These are phyloP conservation scores for Desmophyllum pertusum DNA, from an alignment of 92 coral and sea anemone genomes.

Conservation along the genomic window DNA sequence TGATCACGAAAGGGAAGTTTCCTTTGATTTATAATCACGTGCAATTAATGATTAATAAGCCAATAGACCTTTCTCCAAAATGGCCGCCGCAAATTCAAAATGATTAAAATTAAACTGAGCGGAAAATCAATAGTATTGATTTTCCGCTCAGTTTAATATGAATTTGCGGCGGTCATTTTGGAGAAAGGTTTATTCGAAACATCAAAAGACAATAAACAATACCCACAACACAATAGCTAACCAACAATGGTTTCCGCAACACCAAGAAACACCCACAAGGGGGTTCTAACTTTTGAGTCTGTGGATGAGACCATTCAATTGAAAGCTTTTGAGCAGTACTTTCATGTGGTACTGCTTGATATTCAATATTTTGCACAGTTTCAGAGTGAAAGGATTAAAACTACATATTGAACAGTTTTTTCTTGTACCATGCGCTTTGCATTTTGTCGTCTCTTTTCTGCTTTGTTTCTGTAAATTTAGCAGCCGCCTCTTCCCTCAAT, in stretches of 20 bases:
- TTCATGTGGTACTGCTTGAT: not conserved
- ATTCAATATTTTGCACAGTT: not conserved
- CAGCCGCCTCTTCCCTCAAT: constrained; percentile 15
- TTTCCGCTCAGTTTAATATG: no score
- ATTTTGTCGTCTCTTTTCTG: constrained; percentile 35
- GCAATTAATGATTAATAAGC: no score
- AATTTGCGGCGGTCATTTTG: no score
- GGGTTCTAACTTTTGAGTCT: not conserved
- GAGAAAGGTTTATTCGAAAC: no score
- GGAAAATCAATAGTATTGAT: no score
- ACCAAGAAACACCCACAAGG: no score
- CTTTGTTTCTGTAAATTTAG: constrained; percentile 26
- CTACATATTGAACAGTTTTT: constrained; percentile 10
- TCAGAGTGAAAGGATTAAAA: not conserved
- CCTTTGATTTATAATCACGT: not conserved
- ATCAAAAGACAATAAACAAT: no score
- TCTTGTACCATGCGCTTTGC: constrained; percentile 29
- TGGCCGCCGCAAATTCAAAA: no score
- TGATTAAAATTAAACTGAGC: no score
- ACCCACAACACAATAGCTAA: no score
- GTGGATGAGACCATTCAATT: not conserved
- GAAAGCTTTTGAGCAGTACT: not conserved
- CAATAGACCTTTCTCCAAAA: no score
- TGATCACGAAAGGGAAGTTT: not conserved
- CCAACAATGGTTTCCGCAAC: no score